Conservation (phyloP, 2,888 invertebrate species). For the Pammene aurita region DNA sequence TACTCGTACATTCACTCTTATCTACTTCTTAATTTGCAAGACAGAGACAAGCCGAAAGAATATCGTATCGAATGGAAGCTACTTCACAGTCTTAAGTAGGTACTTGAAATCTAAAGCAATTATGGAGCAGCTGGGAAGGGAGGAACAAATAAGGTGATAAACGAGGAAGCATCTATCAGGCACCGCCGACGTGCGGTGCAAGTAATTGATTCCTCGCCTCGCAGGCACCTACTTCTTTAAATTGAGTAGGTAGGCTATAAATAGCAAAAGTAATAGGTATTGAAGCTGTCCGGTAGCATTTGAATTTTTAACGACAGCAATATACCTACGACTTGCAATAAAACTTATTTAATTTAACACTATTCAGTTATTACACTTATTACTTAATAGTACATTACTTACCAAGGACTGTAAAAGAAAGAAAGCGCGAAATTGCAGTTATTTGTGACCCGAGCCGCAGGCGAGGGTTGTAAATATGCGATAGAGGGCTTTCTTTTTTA, state of each 20-base stretch:
- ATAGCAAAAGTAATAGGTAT: no score
- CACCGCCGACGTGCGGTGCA: slow-evolving; percentile 32
- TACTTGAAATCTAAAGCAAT: slow-evolving; percentile 31
- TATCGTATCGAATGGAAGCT: neutral
- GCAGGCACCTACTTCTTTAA: slow-evolving; percentile 6
- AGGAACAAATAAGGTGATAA: slow-evolving; percentile 39
- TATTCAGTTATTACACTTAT: no score
- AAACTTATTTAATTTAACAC: no score
- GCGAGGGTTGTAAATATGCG: no score
- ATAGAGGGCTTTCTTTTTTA: no score
- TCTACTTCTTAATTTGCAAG: neutral
- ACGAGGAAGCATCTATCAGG: slow-evolving; percentile 38
- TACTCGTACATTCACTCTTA: neutral
- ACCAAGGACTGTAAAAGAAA: no score
- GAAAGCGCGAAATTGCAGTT: no score
- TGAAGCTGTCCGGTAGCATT: no score
- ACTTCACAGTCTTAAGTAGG: slow-evolving; percentile 3
- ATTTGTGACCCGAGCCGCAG: no score
- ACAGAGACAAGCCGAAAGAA: neutral
- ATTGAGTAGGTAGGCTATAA: neutral
- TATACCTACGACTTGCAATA: no score
- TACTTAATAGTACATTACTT: no score
- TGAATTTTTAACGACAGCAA: no score
- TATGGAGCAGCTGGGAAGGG: slow-evolving; percentile 12
- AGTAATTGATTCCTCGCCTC: slow-evolving; percentile 34